Evolutionary conservation across 2,797 vertebrate genomes (phyloP).

Genomic region (Amazona finschi): DNA sequence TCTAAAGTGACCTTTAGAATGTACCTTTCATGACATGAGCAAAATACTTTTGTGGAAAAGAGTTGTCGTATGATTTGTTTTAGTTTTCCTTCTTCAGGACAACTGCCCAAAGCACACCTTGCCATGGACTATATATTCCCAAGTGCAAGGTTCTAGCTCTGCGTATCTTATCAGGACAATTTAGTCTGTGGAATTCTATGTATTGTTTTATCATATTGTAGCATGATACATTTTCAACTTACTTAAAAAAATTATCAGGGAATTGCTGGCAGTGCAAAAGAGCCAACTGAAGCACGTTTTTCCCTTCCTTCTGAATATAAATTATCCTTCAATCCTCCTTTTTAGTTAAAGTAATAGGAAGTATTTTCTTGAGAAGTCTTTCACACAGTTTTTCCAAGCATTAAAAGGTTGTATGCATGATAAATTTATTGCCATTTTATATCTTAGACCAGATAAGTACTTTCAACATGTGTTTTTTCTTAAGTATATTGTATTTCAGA

Average conservation of each 20-base stretch:
- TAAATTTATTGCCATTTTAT: not conserved
- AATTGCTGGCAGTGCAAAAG: not conserved
- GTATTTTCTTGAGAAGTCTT: not conserved
- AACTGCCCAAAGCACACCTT: not conserved
- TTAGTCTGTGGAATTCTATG: not conserved
- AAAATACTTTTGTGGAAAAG: not conserved
- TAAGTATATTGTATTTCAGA: constrained; percentile 5
- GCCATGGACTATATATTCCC: not conserved
- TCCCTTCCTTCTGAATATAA: not conserved
- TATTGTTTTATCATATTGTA: not conserved
- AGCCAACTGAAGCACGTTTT: not conserved
- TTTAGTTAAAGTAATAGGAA: not conserved
- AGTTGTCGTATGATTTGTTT: not conserved
- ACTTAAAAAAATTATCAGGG: not conserved
- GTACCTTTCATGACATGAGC: not conserved
- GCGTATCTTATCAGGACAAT: not conserved
- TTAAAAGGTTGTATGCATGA: not conserved
- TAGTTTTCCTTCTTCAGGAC: not conserved
- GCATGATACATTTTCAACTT: not conserved
- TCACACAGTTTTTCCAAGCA: not conserved
- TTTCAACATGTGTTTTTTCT: constrained; percentile 7
- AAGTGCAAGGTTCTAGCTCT: not conserved
- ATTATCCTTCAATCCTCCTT: not conserved
- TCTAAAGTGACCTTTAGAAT: not conserved
- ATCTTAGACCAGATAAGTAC: not conserved